Evolutionary conservation across 2,113 vertebrate species (phyloP).

Genomic region (Pseudopipra pipra): DNA sequence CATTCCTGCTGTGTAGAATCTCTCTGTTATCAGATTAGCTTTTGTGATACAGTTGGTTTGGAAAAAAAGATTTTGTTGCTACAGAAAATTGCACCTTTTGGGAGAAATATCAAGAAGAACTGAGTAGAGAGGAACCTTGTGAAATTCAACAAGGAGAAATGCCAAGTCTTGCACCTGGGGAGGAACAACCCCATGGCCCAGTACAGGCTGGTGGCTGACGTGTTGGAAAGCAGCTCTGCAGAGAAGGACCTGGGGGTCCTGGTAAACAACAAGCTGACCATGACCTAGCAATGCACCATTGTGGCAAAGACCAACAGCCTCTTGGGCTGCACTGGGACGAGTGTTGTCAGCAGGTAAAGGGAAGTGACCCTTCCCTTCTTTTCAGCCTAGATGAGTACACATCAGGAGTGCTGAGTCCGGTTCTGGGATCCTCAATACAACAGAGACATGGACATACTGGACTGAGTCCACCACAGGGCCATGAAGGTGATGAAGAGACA

Average conservation of each 20-base stretch:
- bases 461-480: background rate
- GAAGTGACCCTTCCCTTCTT: background rate
- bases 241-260: background rate
- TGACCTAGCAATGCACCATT: background rate
- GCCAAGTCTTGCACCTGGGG: background rate
- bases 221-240: background rate
- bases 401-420: background rate
- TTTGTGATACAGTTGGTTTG: background rate
- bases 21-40: background rate
- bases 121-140: background rate
- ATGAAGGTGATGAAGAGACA: background rate
- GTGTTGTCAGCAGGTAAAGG: background rate
- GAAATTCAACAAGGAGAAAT: background rate
- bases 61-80: background rate
- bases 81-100: background rate
- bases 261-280: background rate
- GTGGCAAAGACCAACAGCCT: background rate
- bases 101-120: background rate
- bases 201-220: background rate
- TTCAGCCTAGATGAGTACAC: background rate
- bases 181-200: background rate
- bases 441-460: background rate
- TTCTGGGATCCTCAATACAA: background rate
- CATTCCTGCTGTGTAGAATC: background rate
- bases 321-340: background rate